A percentile compares a stretch with the other conserved stretches of the same genome.
phyloP scores from a whole-genome alignment of 2,113 vertebrate genomes.

The Periophthalmus modestus region DNA sequence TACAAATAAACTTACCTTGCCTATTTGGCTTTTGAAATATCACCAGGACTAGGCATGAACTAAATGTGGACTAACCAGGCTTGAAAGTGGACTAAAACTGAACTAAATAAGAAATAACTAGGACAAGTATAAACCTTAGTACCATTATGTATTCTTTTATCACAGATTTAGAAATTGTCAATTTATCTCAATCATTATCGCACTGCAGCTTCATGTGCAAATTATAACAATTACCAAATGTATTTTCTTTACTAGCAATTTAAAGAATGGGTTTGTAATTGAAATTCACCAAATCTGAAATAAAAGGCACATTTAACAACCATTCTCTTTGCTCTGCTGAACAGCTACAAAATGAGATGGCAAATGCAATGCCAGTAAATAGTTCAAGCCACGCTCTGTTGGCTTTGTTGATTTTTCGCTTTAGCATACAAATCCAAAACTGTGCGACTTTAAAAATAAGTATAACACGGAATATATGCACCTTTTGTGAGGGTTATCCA shows the following conservation, averaged over 20 bases:
- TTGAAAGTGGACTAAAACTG: no score
- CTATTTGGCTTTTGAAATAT: no score
- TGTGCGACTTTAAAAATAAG: constrained; percentile 36
- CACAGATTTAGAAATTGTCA: no score
- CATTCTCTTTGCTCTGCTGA: background rate
- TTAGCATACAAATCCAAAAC: constrained; percentile 8
- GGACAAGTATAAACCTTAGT: no score
- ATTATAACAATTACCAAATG: background rate
- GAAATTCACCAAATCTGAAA: background rate
- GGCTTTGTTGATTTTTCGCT: constrained; percentile 23
- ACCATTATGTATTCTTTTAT: no score
- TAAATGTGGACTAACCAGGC: no score
- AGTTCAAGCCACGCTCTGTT: background rate
- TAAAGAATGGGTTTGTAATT: background rate
- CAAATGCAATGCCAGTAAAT: background rate
- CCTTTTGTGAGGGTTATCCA: constrained; percentile 13
- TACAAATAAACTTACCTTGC: no score
- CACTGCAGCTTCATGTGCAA: no score
- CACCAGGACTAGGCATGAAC: no score
- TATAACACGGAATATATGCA: constrained; percentile 8
- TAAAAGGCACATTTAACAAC: background rate
- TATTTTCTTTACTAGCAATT: background rate
- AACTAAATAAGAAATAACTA: no score
- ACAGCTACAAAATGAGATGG: background rate
- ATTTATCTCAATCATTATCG: no score